phyloP scores from a whole-genome alignment of 1,140 invertebrate genomes.

The Diabrotica virgifera region DNA sequence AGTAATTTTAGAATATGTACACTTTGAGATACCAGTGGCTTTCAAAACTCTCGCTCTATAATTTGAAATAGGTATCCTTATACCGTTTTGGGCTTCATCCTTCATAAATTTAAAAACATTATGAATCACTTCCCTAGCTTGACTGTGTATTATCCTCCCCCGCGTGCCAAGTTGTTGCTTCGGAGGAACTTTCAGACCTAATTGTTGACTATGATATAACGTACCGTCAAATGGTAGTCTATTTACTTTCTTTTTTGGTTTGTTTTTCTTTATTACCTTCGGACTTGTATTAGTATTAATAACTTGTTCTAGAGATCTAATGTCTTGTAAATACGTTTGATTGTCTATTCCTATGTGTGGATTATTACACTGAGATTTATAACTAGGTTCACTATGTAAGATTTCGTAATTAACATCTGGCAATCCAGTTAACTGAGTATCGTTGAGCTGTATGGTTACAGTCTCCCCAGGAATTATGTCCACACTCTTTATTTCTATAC shows the following conservation, averaged over 20 bases:
- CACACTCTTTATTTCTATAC: slow-evolving; percentile 6
- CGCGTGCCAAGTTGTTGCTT: slow-evolving; percentile 9
- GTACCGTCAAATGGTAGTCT: slow-evolving; percentile 11
- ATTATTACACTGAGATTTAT: not conserved
- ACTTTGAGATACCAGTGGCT: slow-evolving; percentile 22
- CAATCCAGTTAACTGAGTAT: not conserved
- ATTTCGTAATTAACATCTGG: not conserved
- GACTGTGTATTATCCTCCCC: slow-evolving; percentile 17
- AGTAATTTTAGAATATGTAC: slow-evolving; percentile 19
- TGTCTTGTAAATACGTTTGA: not conserved
- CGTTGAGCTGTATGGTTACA: not conserved
- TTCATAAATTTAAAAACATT: slow-evolving; percentile 26
- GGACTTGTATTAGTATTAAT: not conserved
- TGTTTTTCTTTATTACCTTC: not conserved
- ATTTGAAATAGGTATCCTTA: slow-evolving; percentile 21
- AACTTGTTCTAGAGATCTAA: not conserved
- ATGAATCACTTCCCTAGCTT: slow-evolving; percentile 23
- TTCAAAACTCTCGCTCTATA: slow-evolving; percentile 21
- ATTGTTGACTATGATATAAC: slow-evolving; percentile 11
- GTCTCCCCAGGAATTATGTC: not conserved
- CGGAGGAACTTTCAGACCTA: slow-evolving; percentile 12
- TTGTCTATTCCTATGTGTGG: not conserved
- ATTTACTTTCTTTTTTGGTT: slow-evolving; percentile 8
- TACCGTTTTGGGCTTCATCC: slow-evolving; percentile 20
- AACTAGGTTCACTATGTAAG: not conserved